Evolutionary conservation across 2,113 vertebrate species (phyloP), one percentile per base, ranked within the genome.

Genomic region (Hippocampus comes): DNA sequence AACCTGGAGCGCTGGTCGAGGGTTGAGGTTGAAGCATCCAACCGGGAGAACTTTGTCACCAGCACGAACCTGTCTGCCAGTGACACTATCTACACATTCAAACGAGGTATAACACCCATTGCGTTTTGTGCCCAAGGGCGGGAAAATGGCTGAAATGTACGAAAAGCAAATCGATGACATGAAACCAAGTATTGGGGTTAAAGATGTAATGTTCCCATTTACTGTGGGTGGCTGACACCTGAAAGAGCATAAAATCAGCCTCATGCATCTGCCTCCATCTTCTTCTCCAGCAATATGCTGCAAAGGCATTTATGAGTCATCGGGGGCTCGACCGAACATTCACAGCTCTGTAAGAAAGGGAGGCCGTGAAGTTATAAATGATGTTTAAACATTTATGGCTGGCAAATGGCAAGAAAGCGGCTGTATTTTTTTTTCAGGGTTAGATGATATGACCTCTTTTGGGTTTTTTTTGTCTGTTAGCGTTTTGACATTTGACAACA

Each of bases 21-120:
- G 78, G 96, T 99, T 27, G 94, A 96, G 73, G 90, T 96, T 8
- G 94, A 96, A 68, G 94, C 93, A 49, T 96, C 97, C 23, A 96
- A 94, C 87, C 93, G 86, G 0, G 95, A 98, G 90, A 98, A 96
- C 77, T 94, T 97, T 71, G 87, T 97, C 84, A 95, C 95, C 69
- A 93, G 94, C 80, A 98, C 96, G 70, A 99, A 99, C 85, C 89
- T 98, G 87, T 97, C 96, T 64, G 95, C 95, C 80, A 95, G 95
- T 34, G 96, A 94, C 85, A 96, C 94, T 76, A 94, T 97, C 84
- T 99, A 96, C 84, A 95, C 94, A 18, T 92, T 97, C 89, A 95
- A 92, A 81, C 96, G 96, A 94, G 97, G 97, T 98, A 93, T 67
- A 59, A 66, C 34, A 0, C 38, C 48, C 6, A 38, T 8, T 46